Evolutionary conservation across 2,888 invertebrate genomes (phyloP), one percentile per base, ranked within the genome.

Genomic region (Hanleya hanleyi): DNA sequence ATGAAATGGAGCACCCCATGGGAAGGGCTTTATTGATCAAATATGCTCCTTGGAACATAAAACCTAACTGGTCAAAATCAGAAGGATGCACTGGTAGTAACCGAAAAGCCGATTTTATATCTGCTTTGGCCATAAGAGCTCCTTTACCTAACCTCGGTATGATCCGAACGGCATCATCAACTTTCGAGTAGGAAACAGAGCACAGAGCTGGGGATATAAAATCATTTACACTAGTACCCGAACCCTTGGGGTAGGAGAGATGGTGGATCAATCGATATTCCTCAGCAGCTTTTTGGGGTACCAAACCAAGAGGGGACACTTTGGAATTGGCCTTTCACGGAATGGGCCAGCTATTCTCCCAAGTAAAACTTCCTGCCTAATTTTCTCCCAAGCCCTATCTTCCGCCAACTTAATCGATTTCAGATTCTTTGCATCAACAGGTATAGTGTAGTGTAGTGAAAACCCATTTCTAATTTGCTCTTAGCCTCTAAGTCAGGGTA

Each of bases 261-360:
- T 77, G 74, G 41, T 75, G 77, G n/a, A 77, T 77, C 5, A 77
- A 15, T 5, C 73, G 51, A 57, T 47, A 76, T 67, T 71, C 71
- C 1, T 69, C 71, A 37, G 50, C 57, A 15, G 49, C 41, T 36
- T 74, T 72, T 57, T 75, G 74, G 0, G 77, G 70, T 7, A 73
- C 74, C 7, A 77, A 57, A 65, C 77, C 77, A 4, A 77, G 64
- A 0, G 77, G 74, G 9, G 74, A 75, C n/a, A 73, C 69, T 29
- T 64, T 66, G 26, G 29, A 1, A 75, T 36, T n/a, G 72, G 74
- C 32, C 22, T 32, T 6, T 3, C 15, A 2, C n/a, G 18, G 47
- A 74, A 75, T 35, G 74, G 77, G n/a, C 75, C 75, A 33, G 70
- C 70, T 0, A 75, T 70, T 29, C 77, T 29, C n/a, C 77, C 77